These are phyloP conservation scores for Argyresthia albistria DNA, from an alignment of 2,888 invertebrate genomes.

Conservation along the genomic window DNA sequence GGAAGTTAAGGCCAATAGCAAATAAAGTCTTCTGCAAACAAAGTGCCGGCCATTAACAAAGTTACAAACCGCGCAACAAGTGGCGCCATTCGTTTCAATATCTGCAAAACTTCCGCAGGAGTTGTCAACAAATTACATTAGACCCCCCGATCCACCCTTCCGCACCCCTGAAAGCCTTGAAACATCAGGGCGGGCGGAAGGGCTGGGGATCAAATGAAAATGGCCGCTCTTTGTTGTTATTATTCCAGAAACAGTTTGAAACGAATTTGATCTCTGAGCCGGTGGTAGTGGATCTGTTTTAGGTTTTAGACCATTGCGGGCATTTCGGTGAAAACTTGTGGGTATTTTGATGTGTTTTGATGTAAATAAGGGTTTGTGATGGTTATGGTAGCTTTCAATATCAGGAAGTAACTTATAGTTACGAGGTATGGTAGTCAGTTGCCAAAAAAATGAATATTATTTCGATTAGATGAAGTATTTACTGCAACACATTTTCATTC, in stretches of 20 bases:
- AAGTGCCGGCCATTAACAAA: constrained; percentile 43
- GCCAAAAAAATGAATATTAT: too few species aligned
- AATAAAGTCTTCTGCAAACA: constrained; percentile 2
- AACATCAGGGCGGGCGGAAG: constrained; percentile 19
- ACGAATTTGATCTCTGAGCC: constrained; percentile 41
- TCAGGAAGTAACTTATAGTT: too few species aligned
- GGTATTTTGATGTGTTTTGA: too few species aligned
- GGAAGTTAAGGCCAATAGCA: not conserved
- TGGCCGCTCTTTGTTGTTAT: constrained; percentile 58
- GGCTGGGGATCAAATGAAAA: constrained; percentile 33
- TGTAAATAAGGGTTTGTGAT: too few species aligned
- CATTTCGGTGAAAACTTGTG: not conserved
- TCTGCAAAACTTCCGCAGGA: constrained; percentile 63
- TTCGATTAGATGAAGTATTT: too few species aligned
- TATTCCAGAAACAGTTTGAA: constrained; percentile 33
- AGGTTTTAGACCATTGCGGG: constrained; percentile 17
- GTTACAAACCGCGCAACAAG: constrained; percentile 61
- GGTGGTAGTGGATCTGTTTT: constrained; percentile 19
- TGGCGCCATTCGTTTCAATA: constrained; percentile 69
- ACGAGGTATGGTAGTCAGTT: too few species aligned
- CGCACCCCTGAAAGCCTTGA: constrained; percentile 16
- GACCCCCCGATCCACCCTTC: constrained; percentile 20
- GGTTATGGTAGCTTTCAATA: too few species aligned
- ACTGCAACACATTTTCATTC: too few species aligned
- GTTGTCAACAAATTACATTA: constrained; percentile 47